Evolutionary conservation across 2,888 invertebrate genomes (phyloP).

Genomic region (Cataglyphis albicans): DNA sequence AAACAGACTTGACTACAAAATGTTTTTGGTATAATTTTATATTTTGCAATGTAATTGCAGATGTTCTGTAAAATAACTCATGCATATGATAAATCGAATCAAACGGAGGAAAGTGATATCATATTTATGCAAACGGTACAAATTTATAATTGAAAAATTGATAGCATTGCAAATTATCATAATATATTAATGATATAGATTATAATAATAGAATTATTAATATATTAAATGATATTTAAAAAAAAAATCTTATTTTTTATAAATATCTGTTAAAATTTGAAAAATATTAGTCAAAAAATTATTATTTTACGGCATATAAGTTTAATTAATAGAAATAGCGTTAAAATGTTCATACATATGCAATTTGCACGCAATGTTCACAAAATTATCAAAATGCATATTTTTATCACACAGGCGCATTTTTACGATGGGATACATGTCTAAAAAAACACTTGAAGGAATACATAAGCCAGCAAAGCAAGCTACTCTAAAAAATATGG

Average conservation of each 20-base stretch:
- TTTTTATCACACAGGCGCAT: background rate
- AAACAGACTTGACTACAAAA: conserved; percentile 6
- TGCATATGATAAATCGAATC: conserved; percentile 1
- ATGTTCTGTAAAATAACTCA: conserved; percentile 10
- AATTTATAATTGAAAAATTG: background rate
- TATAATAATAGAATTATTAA: background rate
- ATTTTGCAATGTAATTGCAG: background rate
- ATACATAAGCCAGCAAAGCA: conserved; percentile 20
- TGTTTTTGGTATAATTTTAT: conserved; percentile 14
- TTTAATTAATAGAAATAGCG: background rate
- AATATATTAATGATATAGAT: background rate
- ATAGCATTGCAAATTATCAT: background rate
- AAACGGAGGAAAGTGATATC: background rate
- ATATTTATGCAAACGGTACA: background rate
- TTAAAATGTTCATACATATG: background rate
- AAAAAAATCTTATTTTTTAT: background rate
- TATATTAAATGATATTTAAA: background rate
- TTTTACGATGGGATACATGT: background rate
- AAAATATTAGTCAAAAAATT: background rate
- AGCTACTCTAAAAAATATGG: conserved; percentile 15
- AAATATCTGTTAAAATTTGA: background rate
- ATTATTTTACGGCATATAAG: background rate
- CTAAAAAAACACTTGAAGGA: conserved; percentile 8
- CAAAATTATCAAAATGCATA: background rate
- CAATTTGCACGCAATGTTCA: background rate